Evolutionary conservation across 2,888 invertebrate species (phyloP).

Genomic region (Campoletis raptor): DNA sequence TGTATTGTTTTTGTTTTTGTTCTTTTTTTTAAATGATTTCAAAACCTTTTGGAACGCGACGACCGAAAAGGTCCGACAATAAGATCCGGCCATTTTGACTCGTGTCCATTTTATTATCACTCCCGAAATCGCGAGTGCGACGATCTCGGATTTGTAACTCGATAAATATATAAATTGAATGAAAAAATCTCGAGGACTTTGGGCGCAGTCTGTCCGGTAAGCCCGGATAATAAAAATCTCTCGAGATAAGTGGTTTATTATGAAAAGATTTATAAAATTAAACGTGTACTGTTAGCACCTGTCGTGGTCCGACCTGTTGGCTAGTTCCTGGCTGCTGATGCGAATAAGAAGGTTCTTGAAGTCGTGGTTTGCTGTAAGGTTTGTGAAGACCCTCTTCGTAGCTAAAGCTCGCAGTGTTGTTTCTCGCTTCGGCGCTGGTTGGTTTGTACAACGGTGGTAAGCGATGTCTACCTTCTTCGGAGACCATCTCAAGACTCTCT

Average conservation of each 20-base stretch:
- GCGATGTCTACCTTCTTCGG: constrained; percentile 86
- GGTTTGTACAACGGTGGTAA: constrained; percentile 90
- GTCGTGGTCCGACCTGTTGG: constrained; percentile 80
- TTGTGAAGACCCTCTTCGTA: constrained; percentile 83
- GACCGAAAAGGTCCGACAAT: constrained; percentile 45
- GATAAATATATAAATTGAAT: constrained; percentile 2
- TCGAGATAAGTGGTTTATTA: constrained; percentile 6
- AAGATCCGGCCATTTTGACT: constrained; percentile 67
- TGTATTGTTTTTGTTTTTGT: not conserved
- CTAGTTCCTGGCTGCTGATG: constrained; percentile 83
- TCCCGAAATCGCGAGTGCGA: constrained; percentile 28
- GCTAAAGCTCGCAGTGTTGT: constrained; percentile 90
- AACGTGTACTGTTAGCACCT: constrained; percentile 83
- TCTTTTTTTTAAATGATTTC: not conserved
- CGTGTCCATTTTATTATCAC: constrained; percentile 59
- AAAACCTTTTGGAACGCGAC: not conserved
- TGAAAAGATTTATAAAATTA: constrained; percentile 68
- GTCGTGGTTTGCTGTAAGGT: constrained; percentile 82
- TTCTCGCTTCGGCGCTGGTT: constrained; percentile 93
- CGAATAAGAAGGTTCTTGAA: constrained; percentile 81
- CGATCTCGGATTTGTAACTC: constrained; percentile 18
- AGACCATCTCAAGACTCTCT: constrained; percentile 88
- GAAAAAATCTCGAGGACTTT: constrained; percentile 21
- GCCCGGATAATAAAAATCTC: not conserved
- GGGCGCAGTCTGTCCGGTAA: constrained; percentile 9